Evolutionary conservation across 2,797 vertebrate genomes (phyloP).

Genomic region (Acanthurus leucopareius): DNA sequence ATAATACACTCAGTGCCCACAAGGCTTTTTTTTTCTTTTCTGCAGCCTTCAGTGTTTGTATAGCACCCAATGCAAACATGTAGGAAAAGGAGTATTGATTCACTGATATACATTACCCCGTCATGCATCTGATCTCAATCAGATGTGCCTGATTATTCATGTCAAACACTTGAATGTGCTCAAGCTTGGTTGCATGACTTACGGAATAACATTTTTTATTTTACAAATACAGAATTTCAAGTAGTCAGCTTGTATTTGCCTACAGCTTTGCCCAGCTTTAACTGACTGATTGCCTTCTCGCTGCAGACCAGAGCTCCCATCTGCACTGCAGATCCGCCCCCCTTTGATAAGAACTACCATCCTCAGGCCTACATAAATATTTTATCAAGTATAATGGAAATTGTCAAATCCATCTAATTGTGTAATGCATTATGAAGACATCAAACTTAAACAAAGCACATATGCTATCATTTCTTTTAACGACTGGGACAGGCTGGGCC

Average conservation of each 20-base stretch:
- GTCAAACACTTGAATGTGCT: slow-evolving; percentile 38
- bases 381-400: slow-evolving; percentile 99
- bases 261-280: slow-evolving; percentile 54
- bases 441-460: slow-evolving; percentile 99
- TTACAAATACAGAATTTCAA: slow-evolving; percentile 41
- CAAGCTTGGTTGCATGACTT: slow-evolving; percentile 21
- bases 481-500: slow-evolving; percentile 82
- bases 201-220: slow-evolving; percentile 12
- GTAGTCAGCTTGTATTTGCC: slow-evolving; percentile 43
- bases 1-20: slow-evolving; percentile 25
- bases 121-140: slow-evolving; percentile 39
- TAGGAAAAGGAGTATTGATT: slow-evolving; percentile 51
- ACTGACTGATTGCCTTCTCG: slow-evolving; percentile 93
- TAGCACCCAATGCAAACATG: slow-evolving; percentile 43
- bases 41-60: slow-evolving; percentile 32
- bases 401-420: slow-evolving; percentile 99
- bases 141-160: slow-evolving; percentile 41
- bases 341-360: slow-evolving; percentile 99
- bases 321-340: slow-evolving; percentile 93
- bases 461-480: slow-evolving; percentile 99
- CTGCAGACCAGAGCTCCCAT: slow-evolving; percentile 80
- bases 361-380: slow-evolving; percentile 99
- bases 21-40: slow-evolving; percentile 21
- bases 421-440: slow-evolving; percentile 99
- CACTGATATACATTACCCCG: slow-evolving; percentile 19